Percentiles rank a stretch among this genome's conserved stretches.
These are phyloP conservation scores for Vultur gryphus DNA, from an alignment of 2,797 vertebrate genomes.

Conservation along the genomic window DNA sequence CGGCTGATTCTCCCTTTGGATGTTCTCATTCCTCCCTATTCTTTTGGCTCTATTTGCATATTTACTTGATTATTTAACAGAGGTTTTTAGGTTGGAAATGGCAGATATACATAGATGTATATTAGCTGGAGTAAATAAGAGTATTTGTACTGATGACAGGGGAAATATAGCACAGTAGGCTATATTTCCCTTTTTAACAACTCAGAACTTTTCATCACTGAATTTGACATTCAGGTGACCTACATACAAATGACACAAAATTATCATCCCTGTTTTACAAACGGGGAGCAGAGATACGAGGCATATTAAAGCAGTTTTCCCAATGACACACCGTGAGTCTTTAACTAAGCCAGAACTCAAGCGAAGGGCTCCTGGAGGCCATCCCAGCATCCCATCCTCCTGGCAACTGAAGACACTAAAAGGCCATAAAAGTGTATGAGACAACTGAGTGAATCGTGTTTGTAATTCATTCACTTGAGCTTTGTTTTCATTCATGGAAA, in stretches of 20 bases:
- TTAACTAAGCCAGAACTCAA: neutral
- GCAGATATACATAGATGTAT: neutral
- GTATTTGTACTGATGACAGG: neutral
- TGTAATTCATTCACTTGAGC: neutral
- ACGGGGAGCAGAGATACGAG: neutral
- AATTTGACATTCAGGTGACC: neutral
- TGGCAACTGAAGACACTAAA: constrained; percentile 10
- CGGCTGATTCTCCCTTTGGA: neutral
- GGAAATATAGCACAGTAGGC: neutral
- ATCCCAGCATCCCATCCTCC: neutral
- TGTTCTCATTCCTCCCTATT: neutral
- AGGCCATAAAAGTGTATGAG: constrained; percentile 23
- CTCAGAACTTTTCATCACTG: neutral
- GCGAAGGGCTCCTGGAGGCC: neutral
- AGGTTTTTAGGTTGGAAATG: neutral
- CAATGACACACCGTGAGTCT: neutral
- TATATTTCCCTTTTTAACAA: neutral
- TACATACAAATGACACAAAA: neutral
- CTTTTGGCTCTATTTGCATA: neutral
- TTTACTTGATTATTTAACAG: neutral
- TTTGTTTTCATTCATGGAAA: constrained; percentile 39
- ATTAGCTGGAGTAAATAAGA: neutral
- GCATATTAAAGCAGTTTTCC: neutral
- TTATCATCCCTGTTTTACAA: neutral
- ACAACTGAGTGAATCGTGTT: constrained; percentile 4